A percentile compares a stretch with the other conserved stretches of the same genome.
phyloP scores from a whole-genome alignment of 2,113 vertebrate genomes.

The Lontra canadensis region DNA sequence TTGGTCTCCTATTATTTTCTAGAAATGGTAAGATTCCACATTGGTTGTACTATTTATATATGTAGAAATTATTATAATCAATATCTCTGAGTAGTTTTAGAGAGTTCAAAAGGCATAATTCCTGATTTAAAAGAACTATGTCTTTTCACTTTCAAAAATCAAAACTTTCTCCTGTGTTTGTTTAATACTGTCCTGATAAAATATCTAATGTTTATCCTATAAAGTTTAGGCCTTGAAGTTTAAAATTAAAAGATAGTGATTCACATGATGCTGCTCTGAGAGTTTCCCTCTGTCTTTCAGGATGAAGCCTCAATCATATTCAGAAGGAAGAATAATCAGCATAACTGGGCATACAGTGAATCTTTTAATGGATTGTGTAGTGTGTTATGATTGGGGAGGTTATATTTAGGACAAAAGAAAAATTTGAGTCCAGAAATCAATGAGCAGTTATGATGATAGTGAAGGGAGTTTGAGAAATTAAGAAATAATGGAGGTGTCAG shows the following conservation, averaged over 20 bases:
- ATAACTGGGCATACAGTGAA: neutral
- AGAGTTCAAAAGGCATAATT: neutral
- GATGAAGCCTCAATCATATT: neutral
- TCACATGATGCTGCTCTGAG: neutral
- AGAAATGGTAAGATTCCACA: neutral
- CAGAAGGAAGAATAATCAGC: neutral
- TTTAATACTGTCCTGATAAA: conserved; percentile 23
- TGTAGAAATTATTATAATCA: neutral
- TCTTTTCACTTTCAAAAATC: conserved; percentile 41
- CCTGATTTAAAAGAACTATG: neutral
- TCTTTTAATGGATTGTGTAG: neutral
- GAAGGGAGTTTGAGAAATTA: neutral
- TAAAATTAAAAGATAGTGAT: neutral
- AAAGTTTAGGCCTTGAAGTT: neutral
- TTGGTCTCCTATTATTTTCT: neutral
- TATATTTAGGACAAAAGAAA: conserved; percentile 28
- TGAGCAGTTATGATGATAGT: neutral
- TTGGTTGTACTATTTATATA: neutral
- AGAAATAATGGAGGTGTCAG: neutral
- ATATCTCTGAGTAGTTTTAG: neutral
- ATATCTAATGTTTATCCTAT: neutral
- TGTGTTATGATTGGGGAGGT: neutral
- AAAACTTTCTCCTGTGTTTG: neutral
- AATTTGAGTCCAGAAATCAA: neutral
- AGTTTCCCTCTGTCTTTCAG: neutral